Evolutionary conservation across 2,113 vertebrate genomes (phyloP).

Genomic region (Scomber scombrus): DNA sequence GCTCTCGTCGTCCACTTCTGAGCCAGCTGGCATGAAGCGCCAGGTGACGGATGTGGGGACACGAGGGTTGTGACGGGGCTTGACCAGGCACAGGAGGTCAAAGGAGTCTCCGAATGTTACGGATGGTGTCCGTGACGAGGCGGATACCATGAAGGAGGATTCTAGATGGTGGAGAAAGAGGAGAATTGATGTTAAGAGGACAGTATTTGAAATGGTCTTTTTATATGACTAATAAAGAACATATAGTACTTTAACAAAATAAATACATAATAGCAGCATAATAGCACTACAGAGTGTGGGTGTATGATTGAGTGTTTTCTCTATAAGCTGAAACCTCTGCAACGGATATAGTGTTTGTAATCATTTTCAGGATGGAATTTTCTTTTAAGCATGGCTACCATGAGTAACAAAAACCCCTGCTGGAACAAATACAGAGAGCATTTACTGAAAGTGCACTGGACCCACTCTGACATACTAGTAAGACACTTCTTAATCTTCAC

Average conservation of each 20-base stretch:
- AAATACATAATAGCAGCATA: neutral
- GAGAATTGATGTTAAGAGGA: slow-evolving; percentile 28
- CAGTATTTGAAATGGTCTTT: slow-evolving; percentile 17
- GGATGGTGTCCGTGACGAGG: slow-evolving; percentile 94
- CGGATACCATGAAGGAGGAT: slow-evolving; percentile 92
- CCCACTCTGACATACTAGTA: slow-evolving; percentile 1
- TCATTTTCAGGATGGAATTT: slow-evolving; percentile 14
- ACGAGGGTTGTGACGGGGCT: slow-evolving; percentile 91
- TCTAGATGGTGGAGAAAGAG: slow-evolving; percentile 81
- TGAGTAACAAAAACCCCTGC: slow-evolving; percentile 25
- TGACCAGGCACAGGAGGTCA: slow-evolving; percentile 96
- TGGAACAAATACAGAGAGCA: slow-evolving; percentile 38
- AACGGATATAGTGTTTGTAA: slow-evolving; percentile 7
- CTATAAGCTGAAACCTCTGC: slow-evolving; percentile 22
- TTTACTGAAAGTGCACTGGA: slow-evolving; percentile 46
- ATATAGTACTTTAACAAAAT: too few species aligned
- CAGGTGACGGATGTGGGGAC: slow-evolving; percentile 94
- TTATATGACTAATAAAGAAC: slow-evolving; percentile 19
- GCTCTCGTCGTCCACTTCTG: slow-evolving; percentile 71
- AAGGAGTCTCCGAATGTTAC: slow-evolving; percentile 95
- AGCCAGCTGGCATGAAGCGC: slow-evolving; percentile 91
- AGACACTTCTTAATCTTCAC: slow-evolving; percentile 23
- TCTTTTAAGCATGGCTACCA: slow-evolving; percentile 9
- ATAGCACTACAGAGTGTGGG: neutral
- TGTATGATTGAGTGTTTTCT: slow-evolving; percentile 25